A percentile compares a stretch with the other conserved stretches of the same genome.
Evolutionary conservation across 2,113 vertebrate species (phyloP).

Genomic region (Atrichornis clamosus): DNA sequence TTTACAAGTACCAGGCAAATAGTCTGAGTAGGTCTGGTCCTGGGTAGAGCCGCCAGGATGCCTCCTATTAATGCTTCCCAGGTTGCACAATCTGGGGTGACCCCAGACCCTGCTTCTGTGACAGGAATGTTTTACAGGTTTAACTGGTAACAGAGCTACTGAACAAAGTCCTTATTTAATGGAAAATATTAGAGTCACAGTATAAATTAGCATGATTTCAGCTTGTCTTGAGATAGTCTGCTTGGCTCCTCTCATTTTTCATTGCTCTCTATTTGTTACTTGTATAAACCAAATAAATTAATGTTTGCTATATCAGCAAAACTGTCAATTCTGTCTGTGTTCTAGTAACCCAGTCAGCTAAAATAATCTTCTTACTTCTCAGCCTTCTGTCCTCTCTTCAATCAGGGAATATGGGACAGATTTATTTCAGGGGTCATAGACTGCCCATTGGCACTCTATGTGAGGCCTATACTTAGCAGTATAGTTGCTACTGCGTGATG

Average conservation of each 20-base stretch:
- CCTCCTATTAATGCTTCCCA: neutral
- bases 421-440: neutral
- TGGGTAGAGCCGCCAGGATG: neutral
- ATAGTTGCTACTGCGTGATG: neutral
- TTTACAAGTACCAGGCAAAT: neutral
- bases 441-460: neutral
- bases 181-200: neutral
- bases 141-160: neutral
- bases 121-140: neutral
- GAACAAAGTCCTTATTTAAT: conserved; percentile 10
- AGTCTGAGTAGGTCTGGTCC: neutral
- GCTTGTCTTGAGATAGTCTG: neutral
- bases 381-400: conserved; percentile 22
- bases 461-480: neutral
- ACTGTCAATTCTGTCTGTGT: neutral
- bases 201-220: neutral
- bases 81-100: neutral
- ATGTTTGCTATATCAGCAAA: neutral
- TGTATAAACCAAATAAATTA: neutral
- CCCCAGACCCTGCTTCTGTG: neutral
- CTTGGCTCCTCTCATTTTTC: neutral
- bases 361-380: conserved; percentile 40
- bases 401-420: neutral
- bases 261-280: neutral
- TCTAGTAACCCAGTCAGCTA: conserved; percentile 18